Percentiles rank a stretch among this genome's conserved stretches.
These are phyloP conservation scores for Ornithorhynchus anatinus DNA, from an alignment of 2,113 vertebrate genomes.

Conservation along the genomic window DNA sequence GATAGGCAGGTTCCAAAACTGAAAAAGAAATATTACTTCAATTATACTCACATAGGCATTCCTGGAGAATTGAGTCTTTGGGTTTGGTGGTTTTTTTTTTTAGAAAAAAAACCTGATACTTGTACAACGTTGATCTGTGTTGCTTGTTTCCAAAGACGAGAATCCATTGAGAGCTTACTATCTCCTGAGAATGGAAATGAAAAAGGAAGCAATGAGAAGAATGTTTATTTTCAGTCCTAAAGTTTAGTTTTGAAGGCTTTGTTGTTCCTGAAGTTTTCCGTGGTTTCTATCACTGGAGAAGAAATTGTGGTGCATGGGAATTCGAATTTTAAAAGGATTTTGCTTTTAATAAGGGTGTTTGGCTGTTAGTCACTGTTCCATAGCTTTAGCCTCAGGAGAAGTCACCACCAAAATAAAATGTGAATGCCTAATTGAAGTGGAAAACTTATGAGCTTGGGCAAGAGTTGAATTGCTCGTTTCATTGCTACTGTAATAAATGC, in stretches of 20 bases:
- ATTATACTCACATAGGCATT: rapidly evolving
- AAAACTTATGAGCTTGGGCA: neutral
- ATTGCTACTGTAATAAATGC: neutral
- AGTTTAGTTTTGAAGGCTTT: rapidly evolving
- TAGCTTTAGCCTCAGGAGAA: neutral
- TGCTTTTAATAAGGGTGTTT: neutral
- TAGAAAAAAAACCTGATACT: neutral
- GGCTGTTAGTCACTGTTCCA: neutral
- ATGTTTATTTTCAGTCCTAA: neutral
- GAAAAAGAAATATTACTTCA: rapidly evolving
- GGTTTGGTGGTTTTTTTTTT: no score
- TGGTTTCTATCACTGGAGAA: neutral
- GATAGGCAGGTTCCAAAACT: neutral
- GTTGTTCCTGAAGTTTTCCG: neutral
- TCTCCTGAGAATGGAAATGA: neutral
- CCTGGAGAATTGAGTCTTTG: neutral
- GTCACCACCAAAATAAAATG: neutral
- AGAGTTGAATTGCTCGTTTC: neutral
- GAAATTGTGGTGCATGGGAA: neutral
- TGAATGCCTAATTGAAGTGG: neutral
- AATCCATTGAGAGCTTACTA: neutral
- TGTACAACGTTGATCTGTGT: neutral
- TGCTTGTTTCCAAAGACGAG: neutral
- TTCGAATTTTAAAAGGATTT: neutral
- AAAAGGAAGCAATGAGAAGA: neutral